Evolutionary conservation across 2,888 invertebrate genomes (phyloP).

Genomic region (Xanthia togata): DNA sequence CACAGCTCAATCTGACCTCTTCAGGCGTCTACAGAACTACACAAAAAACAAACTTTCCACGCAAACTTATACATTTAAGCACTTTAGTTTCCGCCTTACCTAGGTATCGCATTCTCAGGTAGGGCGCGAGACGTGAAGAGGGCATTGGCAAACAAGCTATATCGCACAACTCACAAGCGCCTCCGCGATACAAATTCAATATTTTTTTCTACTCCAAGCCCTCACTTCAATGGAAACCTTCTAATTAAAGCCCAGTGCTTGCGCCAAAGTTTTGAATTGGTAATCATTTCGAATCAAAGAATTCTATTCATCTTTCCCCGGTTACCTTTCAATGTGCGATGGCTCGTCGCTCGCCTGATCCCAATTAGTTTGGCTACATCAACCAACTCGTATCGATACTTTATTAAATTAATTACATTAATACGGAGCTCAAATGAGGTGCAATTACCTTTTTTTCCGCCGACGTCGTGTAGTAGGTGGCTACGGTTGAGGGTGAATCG

Average conservation of each 20-base stretch:
- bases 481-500: slow-evolving; percentile 23
- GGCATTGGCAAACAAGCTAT: slow-evolving; percentile 44
- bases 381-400: slow-evolving; percentile 50
- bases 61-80: background rate
- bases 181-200: slow-evolving; percentile 72
- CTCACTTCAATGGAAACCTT: slow-evolving; percentile 74
- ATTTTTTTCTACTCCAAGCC: slow-evolving; percentile 68
- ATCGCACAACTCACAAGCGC: slow-evolving; percentile 44
- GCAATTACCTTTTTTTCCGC: slow-evolving; percentile 40
- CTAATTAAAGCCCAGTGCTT: slow-evolving; percentile 85
- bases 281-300: slow-evolving; percentile 88
- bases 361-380: slow-evolving; percentile 78
- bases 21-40: background rate
- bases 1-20: background rate
- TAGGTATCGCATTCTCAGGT: slow-evolving; percentile 20
- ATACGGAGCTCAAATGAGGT: slow-evolving; percentile 46
- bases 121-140: slow-evolving; percentile 35
- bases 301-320: slow-evolving; percentile 76
- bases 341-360: slow-evolving; percentile 69
- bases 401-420: slow-evolving; percentile 54
- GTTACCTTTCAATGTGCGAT: slow-evolving; percentile 66
- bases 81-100: slow-evolving; percentile 2
- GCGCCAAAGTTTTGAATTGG: slow-evolving; percentile 85
- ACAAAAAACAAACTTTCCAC: slow-evolving; percentile 6
- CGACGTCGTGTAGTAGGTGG: slow-evolving; percentile 8